Evolutionary conservation across 2,797 vertebrate genomes (phyloP).

Genomic region (Gallinago solitaria): DNA sequence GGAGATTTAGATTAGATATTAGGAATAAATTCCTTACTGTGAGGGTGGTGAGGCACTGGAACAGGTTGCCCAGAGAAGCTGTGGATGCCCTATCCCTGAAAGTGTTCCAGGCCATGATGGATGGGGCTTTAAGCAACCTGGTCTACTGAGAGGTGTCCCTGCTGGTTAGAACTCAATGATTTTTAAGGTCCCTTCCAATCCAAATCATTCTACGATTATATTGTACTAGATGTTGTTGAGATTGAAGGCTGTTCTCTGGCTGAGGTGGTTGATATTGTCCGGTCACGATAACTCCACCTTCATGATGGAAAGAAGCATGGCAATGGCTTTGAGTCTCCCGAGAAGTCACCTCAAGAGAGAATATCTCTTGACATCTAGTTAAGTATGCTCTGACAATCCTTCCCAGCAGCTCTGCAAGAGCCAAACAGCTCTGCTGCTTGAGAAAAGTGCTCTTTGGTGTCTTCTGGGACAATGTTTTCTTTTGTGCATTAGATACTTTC

Average conservation of each 20-base stretch:
- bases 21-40: too few species aligned
- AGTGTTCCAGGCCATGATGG: too few species aligned
- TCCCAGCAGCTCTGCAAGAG: neutral
- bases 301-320: neutral
- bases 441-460: neutral
- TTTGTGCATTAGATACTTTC: neutral
- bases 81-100: too few species aligned
- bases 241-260: neutral
- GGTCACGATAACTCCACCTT: accelerated
- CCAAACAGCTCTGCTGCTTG: neutral
- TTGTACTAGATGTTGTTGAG: neutral
- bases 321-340: neutral
- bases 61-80: too few species aligned
- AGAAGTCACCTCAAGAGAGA: neutral
- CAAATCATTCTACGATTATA: too few species aligned
- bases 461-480: neutral
- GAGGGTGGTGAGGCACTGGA: too few species aligned
- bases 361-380: neutral
- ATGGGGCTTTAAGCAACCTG: too few species aligned
- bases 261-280: neutral
- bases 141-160: too few species aligned
- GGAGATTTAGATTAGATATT: too few species aligned
- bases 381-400: neutral
- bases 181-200: too few species aligned
- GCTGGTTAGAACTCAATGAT: too few species aligned